Base-by-base conservation (phyloP, 2,797 vertebrate genomes). In the Enteromius paludinosus region DNA sequence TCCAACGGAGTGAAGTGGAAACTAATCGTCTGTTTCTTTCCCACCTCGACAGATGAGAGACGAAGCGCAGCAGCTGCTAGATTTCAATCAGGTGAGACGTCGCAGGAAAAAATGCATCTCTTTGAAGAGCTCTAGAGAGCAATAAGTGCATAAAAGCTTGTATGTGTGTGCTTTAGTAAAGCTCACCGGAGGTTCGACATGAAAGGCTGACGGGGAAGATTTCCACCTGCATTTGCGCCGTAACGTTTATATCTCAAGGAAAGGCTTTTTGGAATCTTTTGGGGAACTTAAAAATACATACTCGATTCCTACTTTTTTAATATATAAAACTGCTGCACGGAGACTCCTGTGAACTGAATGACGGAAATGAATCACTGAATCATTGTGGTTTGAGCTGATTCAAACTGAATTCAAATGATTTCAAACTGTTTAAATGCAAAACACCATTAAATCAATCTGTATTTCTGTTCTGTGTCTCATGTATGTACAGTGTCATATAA, bases 71-170 rank as follows among this genome's bases (percentile, higher is more conserved):
- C 84, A 84, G 87, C 91, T 91, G 90, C 87, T 88, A 88, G 78
- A 92, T 92, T 93, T 93, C 92, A 93, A 88, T 86, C 83, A 84
- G 90, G 91, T 92, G 91, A 90, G 81, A 74, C 78, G 87, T 88
- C 87, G 79, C 86, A 84, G 83, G 82, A 89, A 90, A 30, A 91
- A 92, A 90, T 89, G 90, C 90, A 86, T 89, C 75, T 80, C 87
- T 89, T 91, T 87, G 82, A 68, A 70, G 66, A 84, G 25, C 73
- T 35, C 18, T n/a, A 14, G 9, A 61, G 74, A 71, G 66, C 30
- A 71, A 49, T 64, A 35, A 52, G 41, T 64, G 56, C 41, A 43
- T 23, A 45, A 52, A 68, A 59, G 66, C 30, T 23, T 66, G 73
- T 54, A 47, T 80, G 78, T 18, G 61, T 75, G 83, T 15, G 61